Evolutionary conservation across 2,797 vertebrate genomes (phyloP).

Genomic region (Allobates femoralis): DNA sequence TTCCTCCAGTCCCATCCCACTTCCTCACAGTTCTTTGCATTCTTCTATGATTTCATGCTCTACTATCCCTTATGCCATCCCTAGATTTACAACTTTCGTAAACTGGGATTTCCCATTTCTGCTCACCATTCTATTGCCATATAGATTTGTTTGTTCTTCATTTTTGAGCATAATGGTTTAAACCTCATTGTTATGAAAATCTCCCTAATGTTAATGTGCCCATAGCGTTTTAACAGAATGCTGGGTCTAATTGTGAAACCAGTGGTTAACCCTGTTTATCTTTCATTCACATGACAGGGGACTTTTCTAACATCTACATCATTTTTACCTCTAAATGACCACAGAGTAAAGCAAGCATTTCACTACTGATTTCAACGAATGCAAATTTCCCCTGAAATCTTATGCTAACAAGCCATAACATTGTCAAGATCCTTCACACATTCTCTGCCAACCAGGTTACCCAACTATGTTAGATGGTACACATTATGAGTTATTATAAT

Average conservation of each 20-base stretch:
- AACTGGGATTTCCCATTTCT: neutral
- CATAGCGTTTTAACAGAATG: neutral
- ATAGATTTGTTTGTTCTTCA: neutral
- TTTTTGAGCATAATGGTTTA: neutral
- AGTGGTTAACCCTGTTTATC: neutral
- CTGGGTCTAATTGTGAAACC: neutral
- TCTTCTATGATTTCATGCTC: no score
- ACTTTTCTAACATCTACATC: neutral
- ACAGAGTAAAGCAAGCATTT: neutral
- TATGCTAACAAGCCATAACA: neutral
- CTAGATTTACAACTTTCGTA: neutral
- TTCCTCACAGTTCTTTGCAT: no score
- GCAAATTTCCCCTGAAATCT: neutral
- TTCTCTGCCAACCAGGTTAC: neutral
- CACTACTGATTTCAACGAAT: neutral
- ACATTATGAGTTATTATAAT: neutral
- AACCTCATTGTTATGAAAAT: neutral
- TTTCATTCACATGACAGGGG: constrained; percentile 1
- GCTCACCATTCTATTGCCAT: neutral
- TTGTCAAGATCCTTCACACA: neutral
- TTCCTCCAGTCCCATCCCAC: no score
- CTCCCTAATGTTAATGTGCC: neutral
- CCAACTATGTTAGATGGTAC: neutral
- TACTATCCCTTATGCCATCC: neutral
- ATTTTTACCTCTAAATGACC: neutral